Evolutionary conservation across 2,113 vertebrate species (phyloP).

Genomic region (Peromyscus californicus): DNA sequence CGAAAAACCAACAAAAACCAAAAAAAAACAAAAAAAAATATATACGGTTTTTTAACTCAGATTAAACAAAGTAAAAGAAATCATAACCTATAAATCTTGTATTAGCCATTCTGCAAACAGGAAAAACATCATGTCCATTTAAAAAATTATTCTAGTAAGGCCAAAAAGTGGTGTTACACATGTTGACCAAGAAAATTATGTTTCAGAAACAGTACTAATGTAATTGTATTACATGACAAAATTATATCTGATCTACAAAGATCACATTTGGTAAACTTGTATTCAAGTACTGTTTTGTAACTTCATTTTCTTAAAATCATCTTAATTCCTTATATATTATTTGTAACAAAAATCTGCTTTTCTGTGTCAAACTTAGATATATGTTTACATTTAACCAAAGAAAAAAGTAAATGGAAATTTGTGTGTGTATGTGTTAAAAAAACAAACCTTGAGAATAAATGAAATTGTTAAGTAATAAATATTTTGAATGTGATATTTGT

Average conservation of each 20-base stretch:
- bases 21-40: no score
- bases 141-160: not conserved
- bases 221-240: not conserved
- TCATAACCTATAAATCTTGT: not conserved
- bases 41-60: not conserved
- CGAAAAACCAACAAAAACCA: no score
- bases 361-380: not conserved
- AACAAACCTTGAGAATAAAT: not conserved
- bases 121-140: not conserved
- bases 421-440: not conserved
- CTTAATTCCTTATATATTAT: not conserved
- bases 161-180: not conserved
- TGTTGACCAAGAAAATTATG: not conserved
- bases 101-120: not conserved
- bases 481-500: not conserved
- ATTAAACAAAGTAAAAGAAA: not conserved
- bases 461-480: not conserved
- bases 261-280: not conserved
- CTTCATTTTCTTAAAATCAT: not conserved
- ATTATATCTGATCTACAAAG: not conserved
- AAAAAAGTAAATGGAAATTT: not conserved
- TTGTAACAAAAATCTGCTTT: not conserved
- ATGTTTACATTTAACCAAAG: not conserved
- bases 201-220: conserved; percentile 10
- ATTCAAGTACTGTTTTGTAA: not conserved